Conservation (phyloP, 2,888 invertebrate species). For the Arctia plantaginis region DNA sequence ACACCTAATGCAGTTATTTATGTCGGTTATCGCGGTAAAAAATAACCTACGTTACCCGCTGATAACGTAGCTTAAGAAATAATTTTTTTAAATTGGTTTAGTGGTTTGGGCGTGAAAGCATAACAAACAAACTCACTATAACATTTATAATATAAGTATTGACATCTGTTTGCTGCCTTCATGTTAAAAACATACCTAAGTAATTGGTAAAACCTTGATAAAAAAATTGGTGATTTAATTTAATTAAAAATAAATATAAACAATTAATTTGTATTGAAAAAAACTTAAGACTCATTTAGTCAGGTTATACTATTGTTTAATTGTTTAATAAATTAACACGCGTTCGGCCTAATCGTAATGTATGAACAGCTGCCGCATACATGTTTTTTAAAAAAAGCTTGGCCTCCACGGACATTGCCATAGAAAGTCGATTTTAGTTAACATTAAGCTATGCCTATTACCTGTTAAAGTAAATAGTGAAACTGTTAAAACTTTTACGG, state of each 20-base stretch:
- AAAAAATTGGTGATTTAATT: neutral
- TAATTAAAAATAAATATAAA: neutral
- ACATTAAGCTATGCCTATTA: slow-evolving; percentile 40
- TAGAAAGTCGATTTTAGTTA: slow-evolving; percentile 49
- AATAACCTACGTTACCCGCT: too few relatives aligned
- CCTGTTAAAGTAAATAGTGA: slow-evolving; percentile 48
- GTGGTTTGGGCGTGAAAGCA: too few relatives aligned
- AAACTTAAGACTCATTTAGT: neutral
- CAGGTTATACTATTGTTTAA: neutral
- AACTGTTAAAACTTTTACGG: slow-evolving; percentile 33
- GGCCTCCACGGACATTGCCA: slow-evolving; percentile 22
- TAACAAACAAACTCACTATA: too few relatives aligned
- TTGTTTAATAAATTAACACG: neutral
- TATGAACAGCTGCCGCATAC: neutral
- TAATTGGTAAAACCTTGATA: neutral
- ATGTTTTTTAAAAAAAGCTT: slow-evolving; percentile 22
- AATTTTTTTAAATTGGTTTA: too few relatives aligned
- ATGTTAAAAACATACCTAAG: too few relatives aligned
- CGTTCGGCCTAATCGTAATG: neutral
- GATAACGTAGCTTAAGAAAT: too few relatives aligned
- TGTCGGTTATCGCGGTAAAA: too few relatives aligned
- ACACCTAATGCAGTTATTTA: neutral
- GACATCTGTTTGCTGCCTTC: too few relatives aligned
- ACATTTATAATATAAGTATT: too few relatives aligned
- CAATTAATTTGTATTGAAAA: neutral